Conservation (phyloP, 2,888 invertebrate species). For the Protonemura montana region DNA sequence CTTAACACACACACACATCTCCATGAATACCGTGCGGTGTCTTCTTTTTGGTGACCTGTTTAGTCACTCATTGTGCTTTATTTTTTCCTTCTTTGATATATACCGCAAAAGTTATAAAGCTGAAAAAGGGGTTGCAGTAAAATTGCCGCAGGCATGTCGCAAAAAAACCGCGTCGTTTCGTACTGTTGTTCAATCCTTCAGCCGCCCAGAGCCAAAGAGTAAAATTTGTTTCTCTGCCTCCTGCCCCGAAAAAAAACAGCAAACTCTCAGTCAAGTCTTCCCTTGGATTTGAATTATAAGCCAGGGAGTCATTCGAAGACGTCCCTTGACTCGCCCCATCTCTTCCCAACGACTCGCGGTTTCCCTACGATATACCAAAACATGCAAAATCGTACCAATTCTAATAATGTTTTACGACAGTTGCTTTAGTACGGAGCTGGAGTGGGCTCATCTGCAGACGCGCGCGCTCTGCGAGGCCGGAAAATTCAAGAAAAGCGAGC, state of each 20-base stretch:
- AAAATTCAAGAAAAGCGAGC: too few relatives aligned
- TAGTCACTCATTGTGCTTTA: background rate
- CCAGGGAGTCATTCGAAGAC: background rate
- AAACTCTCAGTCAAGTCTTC: background rate
- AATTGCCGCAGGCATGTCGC: background rate
- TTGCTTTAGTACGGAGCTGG: background rate
- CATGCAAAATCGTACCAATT: background rate
- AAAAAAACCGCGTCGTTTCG: background rate
- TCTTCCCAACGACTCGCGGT: background rate
- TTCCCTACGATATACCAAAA: background rate
- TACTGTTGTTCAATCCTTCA: background rate
- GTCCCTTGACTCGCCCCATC: background rate
- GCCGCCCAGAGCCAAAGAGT: background rate
- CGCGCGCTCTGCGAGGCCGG: background rate
- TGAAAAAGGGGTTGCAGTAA: background rate
- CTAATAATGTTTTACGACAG: slow-evolving; percentile 12
- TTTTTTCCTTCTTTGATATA: background rate
- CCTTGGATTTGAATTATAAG: background rate
- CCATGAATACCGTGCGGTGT: background rate
- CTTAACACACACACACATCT: background rate
- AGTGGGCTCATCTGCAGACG: background rate
- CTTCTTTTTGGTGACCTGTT: background rate
- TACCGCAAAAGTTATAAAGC: background rate
- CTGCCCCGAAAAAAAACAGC: background rate
- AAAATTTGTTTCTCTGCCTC: background rate